Evolutionary conservation across 2,113 vertebrate genomes (phyloP).

Genomic region (Copsychus sechellarum): DNA sequence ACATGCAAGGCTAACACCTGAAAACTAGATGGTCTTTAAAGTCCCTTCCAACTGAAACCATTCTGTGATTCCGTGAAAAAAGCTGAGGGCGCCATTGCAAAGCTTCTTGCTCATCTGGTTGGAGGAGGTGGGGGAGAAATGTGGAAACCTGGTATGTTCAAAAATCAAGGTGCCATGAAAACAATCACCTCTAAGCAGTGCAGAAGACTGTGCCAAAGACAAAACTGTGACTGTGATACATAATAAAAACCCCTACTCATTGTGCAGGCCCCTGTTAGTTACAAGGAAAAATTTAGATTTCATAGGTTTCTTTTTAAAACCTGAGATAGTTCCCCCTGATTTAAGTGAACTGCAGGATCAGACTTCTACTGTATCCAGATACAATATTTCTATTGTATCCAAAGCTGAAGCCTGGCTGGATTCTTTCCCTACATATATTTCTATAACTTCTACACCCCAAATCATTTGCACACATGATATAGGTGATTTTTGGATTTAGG

Average conservation of each 20-base stretch:
- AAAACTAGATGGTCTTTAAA: background rate
- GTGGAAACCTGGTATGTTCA: background rate
- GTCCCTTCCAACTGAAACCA: background rate
- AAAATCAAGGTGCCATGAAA: background rate
- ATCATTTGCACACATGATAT: background rate
- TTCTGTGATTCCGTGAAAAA: background rate
- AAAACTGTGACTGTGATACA: background rate
- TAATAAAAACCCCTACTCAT: background rate
- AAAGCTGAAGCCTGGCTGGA: background rate
- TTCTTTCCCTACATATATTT: background rate
- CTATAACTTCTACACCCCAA: background rate
- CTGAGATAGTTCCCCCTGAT: background rate
- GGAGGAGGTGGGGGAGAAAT: background rate
- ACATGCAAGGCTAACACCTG: background rate
- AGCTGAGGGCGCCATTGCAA: background rate
- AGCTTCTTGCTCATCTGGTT: background rate
- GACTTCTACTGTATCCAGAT: background rate
- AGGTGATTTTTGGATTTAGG: background rate
- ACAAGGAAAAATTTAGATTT: background rate
- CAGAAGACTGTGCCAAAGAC: background rate
- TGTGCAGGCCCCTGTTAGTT: accelerated
- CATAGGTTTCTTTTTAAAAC: background rate
- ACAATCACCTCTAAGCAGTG: background rate
- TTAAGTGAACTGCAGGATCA: background rate
- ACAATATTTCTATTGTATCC: background rate